These are phyloP conservation scores for Struthio camelus DNA, from an alignment of 2,113 vertebrate species.

Conservation along the genomic window DNA sequence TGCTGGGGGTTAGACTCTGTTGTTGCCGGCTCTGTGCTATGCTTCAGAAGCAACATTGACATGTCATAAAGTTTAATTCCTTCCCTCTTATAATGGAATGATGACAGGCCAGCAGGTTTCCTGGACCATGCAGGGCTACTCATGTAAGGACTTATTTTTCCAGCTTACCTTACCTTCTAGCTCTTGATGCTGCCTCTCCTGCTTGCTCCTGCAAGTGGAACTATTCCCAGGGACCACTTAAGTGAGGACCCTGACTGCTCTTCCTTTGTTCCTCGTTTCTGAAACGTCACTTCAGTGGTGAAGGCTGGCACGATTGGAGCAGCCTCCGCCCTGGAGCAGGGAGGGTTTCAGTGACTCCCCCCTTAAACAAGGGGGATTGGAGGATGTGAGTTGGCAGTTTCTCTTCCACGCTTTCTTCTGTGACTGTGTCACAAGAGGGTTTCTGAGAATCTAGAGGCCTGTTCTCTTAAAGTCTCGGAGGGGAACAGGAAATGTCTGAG, in stretches of 20 bases:
- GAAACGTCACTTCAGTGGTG: background rate
- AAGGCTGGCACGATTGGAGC: background rate
- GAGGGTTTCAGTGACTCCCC: background rate
- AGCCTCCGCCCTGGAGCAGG: background rate
- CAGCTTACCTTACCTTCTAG: background rate
- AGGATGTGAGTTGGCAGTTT: background rate
- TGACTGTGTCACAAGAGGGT: background rate
- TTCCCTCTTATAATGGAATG: background rate
- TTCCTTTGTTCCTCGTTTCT: background rate
- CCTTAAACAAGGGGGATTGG: background rate
- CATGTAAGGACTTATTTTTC: background rate
- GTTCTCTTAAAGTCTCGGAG: background rate
- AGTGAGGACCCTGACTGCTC: background rate
- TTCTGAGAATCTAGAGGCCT: background rate
- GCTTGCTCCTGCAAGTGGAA: background rate
- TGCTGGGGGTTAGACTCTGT: background rate
- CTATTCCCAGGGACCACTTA: background rate
- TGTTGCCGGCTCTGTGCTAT: background rate
- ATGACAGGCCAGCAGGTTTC: background rate
- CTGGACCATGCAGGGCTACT: background rate
- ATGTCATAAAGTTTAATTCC: background rate
- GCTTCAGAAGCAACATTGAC: background rate
- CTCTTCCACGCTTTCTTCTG: background rate
- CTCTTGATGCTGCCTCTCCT: background rate
- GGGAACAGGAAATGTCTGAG: background rate